These are phyloP conservation scores for Platalea minor DNA, from an alignment of 2,797 vertebrate species.

Conservation along the genomic window DNA sequence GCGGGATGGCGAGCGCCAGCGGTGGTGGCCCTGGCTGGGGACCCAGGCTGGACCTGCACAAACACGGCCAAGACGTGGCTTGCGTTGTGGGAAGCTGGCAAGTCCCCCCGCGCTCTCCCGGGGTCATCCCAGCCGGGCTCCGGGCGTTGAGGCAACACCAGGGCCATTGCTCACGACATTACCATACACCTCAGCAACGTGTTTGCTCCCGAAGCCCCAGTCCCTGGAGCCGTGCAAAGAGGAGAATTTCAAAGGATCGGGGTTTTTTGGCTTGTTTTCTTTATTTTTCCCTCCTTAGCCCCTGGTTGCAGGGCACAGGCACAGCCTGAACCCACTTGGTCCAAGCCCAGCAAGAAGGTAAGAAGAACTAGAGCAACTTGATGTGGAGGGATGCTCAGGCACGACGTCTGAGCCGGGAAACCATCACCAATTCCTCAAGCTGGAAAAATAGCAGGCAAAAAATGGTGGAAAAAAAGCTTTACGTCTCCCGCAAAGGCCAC, in stretches of 20 bases:
- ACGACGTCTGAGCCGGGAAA: not conserved
- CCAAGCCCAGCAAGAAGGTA: not conserved
- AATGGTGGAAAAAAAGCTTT: not conserved
- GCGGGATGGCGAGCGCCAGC: not conserved
- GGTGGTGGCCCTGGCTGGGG: not conserved
- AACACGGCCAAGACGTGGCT: fast-evolving
- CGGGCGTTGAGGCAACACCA: not conserved
- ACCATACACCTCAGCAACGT: fast-evolving
- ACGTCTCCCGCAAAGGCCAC: not conserved
- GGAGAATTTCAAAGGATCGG: not conserved
- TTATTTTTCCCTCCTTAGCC: not conserved
- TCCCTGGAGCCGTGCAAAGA: not conserved
- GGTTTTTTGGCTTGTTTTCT: not conserved
- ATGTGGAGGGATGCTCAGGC: not conserved
- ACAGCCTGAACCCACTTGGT: not conserved
- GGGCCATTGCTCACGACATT: fast-evolving
- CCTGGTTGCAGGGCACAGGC: not conserved
- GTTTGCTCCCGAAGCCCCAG: not conserved
- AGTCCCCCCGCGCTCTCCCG: fast-evolving
- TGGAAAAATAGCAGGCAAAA: not conserved
- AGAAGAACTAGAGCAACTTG: not conserved
- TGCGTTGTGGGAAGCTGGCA: fast-evolving
- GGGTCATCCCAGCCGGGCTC: not conserved
- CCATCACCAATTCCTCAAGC: not conserved
- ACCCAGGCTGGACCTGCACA: not conserved